Percentiles rank a stretch among this genome's conserved stretches.
These are phyloP conservation scores for Andricus quercusramuli DNA, from an alignment of 2,888 invertebrate genomes.

Conservation along the genomic window DNA sequence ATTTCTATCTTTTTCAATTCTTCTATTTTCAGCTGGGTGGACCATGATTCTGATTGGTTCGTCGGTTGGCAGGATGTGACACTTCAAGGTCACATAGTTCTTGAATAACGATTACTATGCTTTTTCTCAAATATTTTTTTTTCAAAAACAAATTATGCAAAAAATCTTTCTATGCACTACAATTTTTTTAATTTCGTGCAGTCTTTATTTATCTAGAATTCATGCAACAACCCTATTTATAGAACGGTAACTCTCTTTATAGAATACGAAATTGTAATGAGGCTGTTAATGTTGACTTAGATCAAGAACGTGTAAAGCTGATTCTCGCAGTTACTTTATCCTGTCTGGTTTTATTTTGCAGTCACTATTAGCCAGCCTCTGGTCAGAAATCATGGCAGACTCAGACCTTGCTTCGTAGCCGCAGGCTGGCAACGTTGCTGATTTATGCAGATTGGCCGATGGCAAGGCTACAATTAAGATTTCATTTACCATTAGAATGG, in stretches of 20 bases:
- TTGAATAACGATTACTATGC: too few species aligned
- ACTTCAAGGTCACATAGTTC: too few species aligned
- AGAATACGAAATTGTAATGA: slow-evolving; percentile 47
- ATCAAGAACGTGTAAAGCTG: slow-evolving; percentile 44
- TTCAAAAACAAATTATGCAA: too few species aligned
- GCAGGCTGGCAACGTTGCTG: slow-evolving; percentile 48
- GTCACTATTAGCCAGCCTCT: slow-evolving; percentile 43
- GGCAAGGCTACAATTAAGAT: slow-evolving; percentile 68
- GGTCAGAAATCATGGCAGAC: slow-evolving; percentile 5
- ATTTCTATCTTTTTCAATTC: too few species aligned
- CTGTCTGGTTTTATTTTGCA: slow-evolving; percentile 6
- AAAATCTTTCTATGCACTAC: too few species aligned
- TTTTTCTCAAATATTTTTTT: too few species aligned
- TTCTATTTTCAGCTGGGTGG: too few species aligned
- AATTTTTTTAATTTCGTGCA: too few species aligned
- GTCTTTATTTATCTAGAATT: too few species aligned
- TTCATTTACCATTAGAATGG: slow-evolving; percentile 66
- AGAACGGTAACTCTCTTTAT: slow-evolving; percentile 39
- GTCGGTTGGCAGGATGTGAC: too few species aligned
- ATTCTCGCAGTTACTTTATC: slow-evolving; percentile 38
- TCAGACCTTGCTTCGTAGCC: slow-evolving; percentile 19
- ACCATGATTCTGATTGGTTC: too few species aligned
- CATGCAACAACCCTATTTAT: too few species aligned
- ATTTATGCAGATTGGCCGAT: slow-evolving; percentile 70
- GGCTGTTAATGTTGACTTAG: slow-evolving; percentile 49